These are phyloP conservation scores for Eumeta japonica DNA, from an alignment of 1,140 invertebrate species.

Conservation along the genomic window DNA sequence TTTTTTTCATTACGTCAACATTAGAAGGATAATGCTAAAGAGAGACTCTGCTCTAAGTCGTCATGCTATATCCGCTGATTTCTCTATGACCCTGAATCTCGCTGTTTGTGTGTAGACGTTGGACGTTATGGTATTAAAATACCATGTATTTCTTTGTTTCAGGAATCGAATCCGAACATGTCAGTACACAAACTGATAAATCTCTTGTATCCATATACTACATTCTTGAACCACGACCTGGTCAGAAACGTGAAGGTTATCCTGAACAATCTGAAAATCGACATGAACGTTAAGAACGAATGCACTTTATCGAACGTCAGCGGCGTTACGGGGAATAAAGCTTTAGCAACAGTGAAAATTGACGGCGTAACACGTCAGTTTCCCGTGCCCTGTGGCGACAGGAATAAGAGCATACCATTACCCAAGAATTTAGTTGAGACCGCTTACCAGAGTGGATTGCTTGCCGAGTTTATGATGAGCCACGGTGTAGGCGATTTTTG, in stretches of 20 bases:
- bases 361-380: constrained; percentile 38
- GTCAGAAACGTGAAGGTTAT: constrained; percentile 68
- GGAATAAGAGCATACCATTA: constrained; percentile 13
- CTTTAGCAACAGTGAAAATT: constrained; percentile 31
- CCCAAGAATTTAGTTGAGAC: constrained; percentile 65
- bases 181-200: constrained; percentile 68
- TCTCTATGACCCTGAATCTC: not conserved
- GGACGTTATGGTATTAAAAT: no score
- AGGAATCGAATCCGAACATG: constrained; percentile 70
- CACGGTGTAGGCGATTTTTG: constrained; percentile 83
- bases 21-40: no score
- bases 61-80: no score
- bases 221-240: constrained; percentile 74
- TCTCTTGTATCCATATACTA: constrained; percentile 80
- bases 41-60: no score
- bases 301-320: not conserved
- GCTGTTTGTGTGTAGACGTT: not conserved
- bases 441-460: constrained; percentile 75
- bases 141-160: constrained; percentile 34
- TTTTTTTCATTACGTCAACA: no score
- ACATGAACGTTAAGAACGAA: constrained; percentile 13
- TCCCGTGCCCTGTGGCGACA: constrained; percentile 39
- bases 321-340: constrained; percentile 18
- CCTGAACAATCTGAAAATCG: constrained; percentile 63
- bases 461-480: constrained; percentile 76